Evolutionary conservation across 2,797 vertebrate species (phyloP).

Genomic region (Lithobates sylvaticus): DNA sequence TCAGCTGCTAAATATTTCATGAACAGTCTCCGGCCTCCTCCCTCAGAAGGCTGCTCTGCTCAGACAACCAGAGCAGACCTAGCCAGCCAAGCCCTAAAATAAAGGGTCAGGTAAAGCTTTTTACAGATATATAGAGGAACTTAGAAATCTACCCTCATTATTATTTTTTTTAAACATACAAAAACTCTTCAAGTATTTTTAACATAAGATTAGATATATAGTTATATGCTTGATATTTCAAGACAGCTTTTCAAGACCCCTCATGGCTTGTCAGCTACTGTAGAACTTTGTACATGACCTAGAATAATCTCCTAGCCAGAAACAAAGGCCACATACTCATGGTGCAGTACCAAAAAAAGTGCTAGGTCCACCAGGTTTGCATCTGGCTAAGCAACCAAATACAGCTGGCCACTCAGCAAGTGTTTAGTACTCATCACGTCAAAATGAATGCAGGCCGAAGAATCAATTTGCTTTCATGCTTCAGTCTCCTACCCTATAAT

Average conservation of each 20-base stretch:
- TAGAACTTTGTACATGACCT: not conserved
- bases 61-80: constrained; percentile 39
- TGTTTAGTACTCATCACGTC: no score
- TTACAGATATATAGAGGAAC: not conserved
- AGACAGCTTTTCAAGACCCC: not conserved
- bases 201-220: not conserved
- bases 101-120: constrained; percentile 17
- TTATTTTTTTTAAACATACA: not conserved
- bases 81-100: constrained; percentile 29
- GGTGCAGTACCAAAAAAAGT: no score
- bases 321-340: no score
- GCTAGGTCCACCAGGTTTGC: no score
- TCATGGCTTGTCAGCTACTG: not conserved
- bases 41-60: constrained; percentile 35
- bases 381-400: no score
- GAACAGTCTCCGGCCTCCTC: constrained; percentile 35
- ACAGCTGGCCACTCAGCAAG: no score
- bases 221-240: not conserved
- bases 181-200: not conserved
- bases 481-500: no score
- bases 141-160: not conserved
- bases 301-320: not conserved
- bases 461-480: no score
- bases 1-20: constrained; percentile 57
- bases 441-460: no score